Base-by-base conservation (phyloP, 1,140 invertebrate species). In the Drosophila ficusphila region DNA sequence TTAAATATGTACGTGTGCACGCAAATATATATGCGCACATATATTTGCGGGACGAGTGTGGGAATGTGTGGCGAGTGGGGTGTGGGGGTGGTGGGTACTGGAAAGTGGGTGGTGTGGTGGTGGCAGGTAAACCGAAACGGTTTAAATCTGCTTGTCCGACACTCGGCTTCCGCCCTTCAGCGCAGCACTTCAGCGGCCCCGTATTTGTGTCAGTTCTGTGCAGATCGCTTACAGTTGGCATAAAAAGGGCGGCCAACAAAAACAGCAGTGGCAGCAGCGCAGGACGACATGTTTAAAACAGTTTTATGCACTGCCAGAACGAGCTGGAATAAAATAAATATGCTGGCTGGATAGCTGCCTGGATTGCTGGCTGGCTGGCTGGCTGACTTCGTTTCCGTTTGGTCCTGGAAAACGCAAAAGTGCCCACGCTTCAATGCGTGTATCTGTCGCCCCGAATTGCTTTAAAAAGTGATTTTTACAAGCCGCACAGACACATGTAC, bases 211-310 rank as follows among this genome's bases (percentile, higher is more conserved):
- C 68, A 86, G 68, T 53, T 53, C 58, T 60, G 58, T 62, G 78
- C 77, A 75, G 82, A 86, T 86, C 83, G 83, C 77, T 86, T 88
- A 82, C 82, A 89, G 70, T 88, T 86, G 83, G 69, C 83, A 82
- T 88, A 82, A 86, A 86, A 86, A 88, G 81, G 81, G 64, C 60
- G 72, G 52, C 54, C 44, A 44, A 38, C 57, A 61, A 56, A 54
- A 58, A 53, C 51, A 42, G 39, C 34, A 34, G 41, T 29, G 39
- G 34, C 54, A 67, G 62, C 16, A 4, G 38, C 34, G 58, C 62
- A 73, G 72, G 44, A 64, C 48, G 46, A 51, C 78, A 71, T 77
- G 83, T 88, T 89, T 67, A 86, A 86, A 76, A 77, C 70, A 67
- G 82, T 82, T 86, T 86, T 86, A 86, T 86, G 78, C 82, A 82